phyloP scores from a whole-genome alignment of 2,888 invertebrate genomes.

The Lithophane socia region DNA sequence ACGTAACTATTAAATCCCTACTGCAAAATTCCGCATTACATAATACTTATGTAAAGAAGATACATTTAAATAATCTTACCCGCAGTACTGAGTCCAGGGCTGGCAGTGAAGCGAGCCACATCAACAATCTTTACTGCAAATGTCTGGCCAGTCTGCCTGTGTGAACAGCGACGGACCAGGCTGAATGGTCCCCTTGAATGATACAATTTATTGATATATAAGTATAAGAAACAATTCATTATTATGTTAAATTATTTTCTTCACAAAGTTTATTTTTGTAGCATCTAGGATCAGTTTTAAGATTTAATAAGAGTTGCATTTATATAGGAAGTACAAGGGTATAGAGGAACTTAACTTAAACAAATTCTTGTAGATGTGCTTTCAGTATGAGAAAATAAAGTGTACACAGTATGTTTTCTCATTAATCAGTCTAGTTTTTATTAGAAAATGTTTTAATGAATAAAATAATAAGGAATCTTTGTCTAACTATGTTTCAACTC shows the following conservation, averaged over 20 bases:
- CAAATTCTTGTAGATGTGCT: background rate
- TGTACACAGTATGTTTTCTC: background rate
- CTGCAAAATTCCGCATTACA: background rate
- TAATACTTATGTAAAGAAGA: background rate
- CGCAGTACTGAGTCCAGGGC: slow-evolving; percentile 98
- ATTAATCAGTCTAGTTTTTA: background rate
- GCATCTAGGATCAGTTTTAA: background rate
- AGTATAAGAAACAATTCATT: slow-evolving; percentile 38
- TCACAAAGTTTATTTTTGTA: background rate
- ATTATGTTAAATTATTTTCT: background rate
- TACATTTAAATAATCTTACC: slow-evolving; percentile 89
- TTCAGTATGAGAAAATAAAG: background rate
- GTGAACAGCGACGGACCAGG: slow-evolving; percentile 98
- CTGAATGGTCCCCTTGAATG: slow-evolving; percentile 97
- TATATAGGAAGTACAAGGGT: background rate
- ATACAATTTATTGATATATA: slow-evolving; percentile 38
- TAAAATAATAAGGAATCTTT: background rate
- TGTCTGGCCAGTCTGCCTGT: slow-evolving; percentile 97
- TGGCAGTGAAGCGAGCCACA: slow-evolving; percentile 98
- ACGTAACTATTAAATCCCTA: background rate
- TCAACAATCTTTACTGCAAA: slow-evolving; percentile 99
- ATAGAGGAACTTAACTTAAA: background rate
- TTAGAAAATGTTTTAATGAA: background rate
- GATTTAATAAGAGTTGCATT: background rate
- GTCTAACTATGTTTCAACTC: background rate